These are phyloP conservation scores for Hydra vulgaris DNA, from an alignment of 30 jellyfish, hydroid and myxozoan species.

Conservation along the genomic window DNA sequence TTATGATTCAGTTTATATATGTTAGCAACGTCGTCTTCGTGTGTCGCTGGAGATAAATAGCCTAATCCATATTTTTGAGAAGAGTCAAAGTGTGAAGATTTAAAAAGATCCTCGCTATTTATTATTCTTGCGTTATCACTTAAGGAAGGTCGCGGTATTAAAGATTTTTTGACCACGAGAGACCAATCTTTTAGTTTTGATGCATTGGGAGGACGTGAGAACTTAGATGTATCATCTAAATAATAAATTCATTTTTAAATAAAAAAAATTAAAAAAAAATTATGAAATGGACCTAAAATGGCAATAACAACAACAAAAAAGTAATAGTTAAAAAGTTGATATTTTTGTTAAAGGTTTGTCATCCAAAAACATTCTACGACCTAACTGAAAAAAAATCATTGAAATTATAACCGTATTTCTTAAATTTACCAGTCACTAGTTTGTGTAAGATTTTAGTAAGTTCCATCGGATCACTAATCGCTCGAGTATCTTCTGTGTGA, in stretches of 20 bases:
- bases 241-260: too few relatives aligned
- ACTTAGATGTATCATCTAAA: not conserved
- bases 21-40: not conserved
- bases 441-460: not conserved
- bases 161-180: not conserved
- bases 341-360: too few relatives aligned
- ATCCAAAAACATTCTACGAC: too few relatives aligned
- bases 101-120: not conserved
- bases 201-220: not conserved
- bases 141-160: not conserved
- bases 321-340: too few relatives aligned
- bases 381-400: too few relatives aligned
- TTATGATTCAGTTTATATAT: too few relatives aligned
- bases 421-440: not conserved
- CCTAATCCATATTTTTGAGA: not conserved
- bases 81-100: not conserved
- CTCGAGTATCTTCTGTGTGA: not conserved
- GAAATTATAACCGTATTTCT: not conserved
- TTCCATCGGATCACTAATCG: not conserved
- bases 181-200: not conserved
- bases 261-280: too few relatives aligned
- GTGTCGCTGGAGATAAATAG: not conserved
- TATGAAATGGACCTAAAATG: too few relatives aligned
- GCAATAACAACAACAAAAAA: too few relatives aligned
- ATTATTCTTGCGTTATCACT: not conserved